phyloP scores from a whole-genome alignment of 2,113 vertebrate species.

The Pitta sordida region DNA sequence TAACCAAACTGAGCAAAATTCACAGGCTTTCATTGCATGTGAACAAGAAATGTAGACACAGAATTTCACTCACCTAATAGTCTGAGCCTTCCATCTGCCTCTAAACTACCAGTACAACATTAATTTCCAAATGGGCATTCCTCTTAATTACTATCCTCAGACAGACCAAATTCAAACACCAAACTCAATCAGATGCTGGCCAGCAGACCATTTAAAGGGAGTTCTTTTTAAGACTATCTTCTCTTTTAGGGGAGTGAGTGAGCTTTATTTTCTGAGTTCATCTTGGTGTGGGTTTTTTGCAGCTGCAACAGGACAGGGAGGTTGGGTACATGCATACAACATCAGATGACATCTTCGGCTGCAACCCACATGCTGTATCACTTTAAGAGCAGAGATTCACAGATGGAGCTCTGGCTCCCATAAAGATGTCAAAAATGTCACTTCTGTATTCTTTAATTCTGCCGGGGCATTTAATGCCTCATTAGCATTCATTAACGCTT shows the following conservation, averaged over 20 bases:
- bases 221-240: not conserved
- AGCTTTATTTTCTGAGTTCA: not conserved
- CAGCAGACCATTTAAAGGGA: not conserved
- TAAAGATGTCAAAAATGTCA: not conserved
- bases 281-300: not conserved
- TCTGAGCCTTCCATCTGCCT: not conserved
- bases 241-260: not conserved
- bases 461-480: conserved; percentile 23
- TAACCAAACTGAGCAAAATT: not conserved
- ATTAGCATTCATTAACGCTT: conserved; percentile 52
- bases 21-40: not conserved
- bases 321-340: accelerated
- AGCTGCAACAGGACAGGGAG: not conserved
- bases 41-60: not conserved
- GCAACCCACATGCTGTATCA: accelerated
- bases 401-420: not conserved
- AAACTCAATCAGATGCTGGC: not conserved
- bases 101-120: not conserved
- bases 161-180: not conserved
- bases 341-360: accelerated
- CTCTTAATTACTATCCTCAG: not conserved
- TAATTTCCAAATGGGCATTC: not conserved
- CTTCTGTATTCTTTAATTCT: conserved; percentile 33
- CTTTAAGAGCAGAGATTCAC: not conserved
- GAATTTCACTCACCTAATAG: not conserved